Percentiles rank a stretch among this genome's conserved stretches.
These are phyloP conservation scores for Nomada lathburiana DNA, from an alignment of 2,888 invertebrate species.

Conservation along the genomic window DNA sequence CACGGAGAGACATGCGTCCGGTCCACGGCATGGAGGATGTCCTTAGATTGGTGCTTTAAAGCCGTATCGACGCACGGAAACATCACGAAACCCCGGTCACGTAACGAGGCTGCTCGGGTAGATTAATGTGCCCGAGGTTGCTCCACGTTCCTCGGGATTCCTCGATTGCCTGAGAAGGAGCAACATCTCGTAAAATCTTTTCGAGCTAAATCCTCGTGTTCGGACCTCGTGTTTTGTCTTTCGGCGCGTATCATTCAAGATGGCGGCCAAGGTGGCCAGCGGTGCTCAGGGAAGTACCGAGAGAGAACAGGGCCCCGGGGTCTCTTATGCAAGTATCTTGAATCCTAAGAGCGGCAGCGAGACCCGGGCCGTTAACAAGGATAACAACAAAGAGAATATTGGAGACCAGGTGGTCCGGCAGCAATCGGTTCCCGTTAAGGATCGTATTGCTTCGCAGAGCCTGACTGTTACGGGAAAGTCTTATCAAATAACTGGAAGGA, in stretches of 20 bases:
- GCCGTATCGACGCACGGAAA: conserved; percentile 38
- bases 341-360: conserved; percentile 88
- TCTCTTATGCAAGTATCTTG: conserved; percentile 85
- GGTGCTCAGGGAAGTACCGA: conserved; percentile 78
- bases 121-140: conserved; percentile 52
- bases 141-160: conserved; percentile 37
- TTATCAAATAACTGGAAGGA: conserved; percentile 78
- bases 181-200: conserved; percentile 11
- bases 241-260: conserved; percentile 77
- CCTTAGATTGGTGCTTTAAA: conserved; percentile 40
- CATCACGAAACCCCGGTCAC: conserved; percentile 15
- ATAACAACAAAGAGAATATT: conserved; percentile 88
- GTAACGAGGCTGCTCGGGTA: conserved; percentile 7
- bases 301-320: conserved; percentile 79
- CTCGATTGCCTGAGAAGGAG: conserved; percentile 53
- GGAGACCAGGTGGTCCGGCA: conserved; percentile 81
- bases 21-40: conserved; percentile 64
- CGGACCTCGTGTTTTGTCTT: conserved; percentile 78
- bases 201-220: conserved; percentile 59
- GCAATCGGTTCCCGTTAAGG: conserved; percentile 61
- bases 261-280: conserved; percentile 85
- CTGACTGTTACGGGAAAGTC: conserved; percentile 75
- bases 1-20: conserved; percentile 68
- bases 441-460: conserved; percentile 64
- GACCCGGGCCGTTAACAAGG: conserved; percentile 74